phyloP scores from a whole-genome alignment of 30 jellyfish, hydroid and myxozoan genomes.

The Aurelia sp. region DNA sequence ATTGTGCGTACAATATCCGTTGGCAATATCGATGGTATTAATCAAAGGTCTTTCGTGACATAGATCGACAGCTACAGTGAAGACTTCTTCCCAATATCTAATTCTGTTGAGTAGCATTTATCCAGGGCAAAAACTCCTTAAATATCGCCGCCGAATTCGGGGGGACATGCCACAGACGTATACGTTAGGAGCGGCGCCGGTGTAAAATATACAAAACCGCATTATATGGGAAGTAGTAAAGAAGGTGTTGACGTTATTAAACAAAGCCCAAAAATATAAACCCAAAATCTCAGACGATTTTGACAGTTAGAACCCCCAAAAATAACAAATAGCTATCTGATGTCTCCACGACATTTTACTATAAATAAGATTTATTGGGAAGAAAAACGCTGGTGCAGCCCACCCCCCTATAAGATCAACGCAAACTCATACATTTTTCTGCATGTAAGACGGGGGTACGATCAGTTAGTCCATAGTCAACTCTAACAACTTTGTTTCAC shows the following conservation, averaged over 20 bases:
- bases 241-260: constrained; percentile 64
- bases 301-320: constrained; percentile 66
- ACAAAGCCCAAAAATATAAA: constrained; percentile 57
- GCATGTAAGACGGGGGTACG: constrained; percentile 40
- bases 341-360: constrained; percentile 10
- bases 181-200: constrained; percentile 64
- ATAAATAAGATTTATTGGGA: constrained; percentile 31
- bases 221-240: constrained; percentile 65
- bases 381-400: background rate
- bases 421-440: constrained; percentile 14
- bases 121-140: constrained; percentile 61
- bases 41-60: constrained; percentile 69
- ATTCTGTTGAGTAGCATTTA: constrained; percentile 60
- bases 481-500: no score
- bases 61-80: constrained; percentile 51
- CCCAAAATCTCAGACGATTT: constrained; percentile 61
- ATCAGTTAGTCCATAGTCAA: no score
- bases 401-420: constrained; percentile 20
- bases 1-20: constrained; percentile 1
- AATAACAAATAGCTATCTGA: constrained; percentile 46
- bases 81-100: constrained; percentile 44
- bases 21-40: constrained; percentile 31
- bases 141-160: constrained; percentile 67
- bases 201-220: constrained; percentile 51
- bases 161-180: constrained; percentile 42